phyloP scores from a whole-genome alignment of 2,888 invertebrate genomes.

The Corbicula japonica region DNA sequence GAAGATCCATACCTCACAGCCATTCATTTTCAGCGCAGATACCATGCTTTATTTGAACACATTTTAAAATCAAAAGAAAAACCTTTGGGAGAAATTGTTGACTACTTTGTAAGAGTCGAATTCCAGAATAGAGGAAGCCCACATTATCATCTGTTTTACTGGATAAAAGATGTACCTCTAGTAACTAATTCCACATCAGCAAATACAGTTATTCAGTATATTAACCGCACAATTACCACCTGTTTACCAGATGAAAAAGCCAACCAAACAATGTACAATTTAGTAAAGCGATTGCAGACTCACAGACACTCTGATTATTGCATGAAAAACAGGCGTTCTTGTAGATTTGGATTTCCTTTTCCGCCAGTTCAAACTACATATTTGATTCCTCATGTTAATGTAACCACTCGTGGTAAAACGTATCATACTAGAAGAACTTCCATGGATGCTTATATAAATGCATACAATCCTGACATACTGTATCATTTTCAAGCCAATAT shows the following conservation, averaged over 20 bases:
- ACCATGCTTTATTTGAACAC: constrained; percentile 33
- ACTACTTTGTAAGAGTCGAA: constrained; percentile 46
- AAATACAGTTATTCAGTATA: constrained; percentile 20
- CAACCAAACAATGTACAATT: neutral
- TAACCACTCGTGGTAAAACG: neutral
- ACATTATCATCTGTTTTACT: constrained; percentile 49
- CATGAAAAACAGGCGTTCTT: neutral
- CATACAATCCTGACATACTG: neutral
- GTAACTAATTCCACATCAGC: neutral
- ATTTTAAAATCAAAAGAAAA: constrained; percentile 21
- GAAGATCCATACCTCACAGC: constrained; percentile 43
- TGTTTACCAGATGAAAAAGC: constrained; percentile 3
- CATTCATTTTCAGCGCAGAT: constrained; percentile 42
- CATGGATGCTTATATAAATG: neutral
- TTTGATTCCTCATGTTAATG: neutral
- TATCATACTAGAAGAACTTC: neutral
- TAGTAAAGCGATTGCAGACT: neutral
- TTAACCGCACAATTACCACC: constrained; percentile 21
- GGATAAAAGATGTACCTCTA: constrained; percentile 40
- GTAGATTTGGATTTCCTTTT: constrained; percentile 1
- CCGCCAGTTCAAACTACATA: neutral
- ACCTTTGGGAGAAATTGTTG: constrained; percentile 36
- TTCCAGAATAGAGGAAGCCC: constrained; percentile 49
- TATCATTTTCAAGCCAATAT: neutral
- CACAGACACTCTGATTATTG: neutral